phyloP scores from a whole-genome alignment of 2,797 vertebrate genomes.

The Oreonectes daqikongensis region DNA sequence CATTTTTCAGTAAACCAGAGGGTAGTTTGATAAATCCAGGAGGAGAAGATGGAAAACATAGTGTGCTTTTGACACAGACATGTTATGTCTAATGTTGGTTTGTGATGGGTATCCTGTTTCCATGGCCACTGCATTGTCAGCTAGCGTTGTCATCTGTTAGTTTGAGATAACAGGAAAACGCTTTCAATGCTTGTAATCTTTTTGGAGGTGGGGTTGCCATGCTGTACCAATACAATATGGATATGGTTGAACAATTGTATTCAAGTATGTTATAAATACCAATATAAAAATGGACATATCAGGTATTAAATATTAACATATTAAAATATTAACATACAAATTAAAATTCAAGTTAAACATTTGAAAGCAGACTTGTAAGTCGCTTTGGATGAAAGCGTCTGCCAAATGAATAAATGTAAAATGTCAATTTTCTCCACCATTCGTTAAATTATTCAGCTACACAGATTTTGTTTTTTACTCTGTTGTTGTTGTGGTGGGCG shows the following conservation, averaged over 20 bases:
- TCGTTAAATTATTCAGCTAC: no score
- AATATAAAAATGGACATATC: no score
- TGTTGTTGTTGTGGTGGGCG: no score
- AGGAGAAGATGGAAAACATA: not conserved
- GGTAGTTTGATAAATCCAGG: not conserved
- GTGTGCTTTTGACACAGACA: not conserved
- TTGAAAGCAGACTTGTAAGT: no score
- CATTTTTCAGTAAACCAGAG: constrained; percentile 10
- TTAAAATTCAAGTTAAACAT: not conserved
- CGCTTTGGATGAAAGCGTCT: no score
- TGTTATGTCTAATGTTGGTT: not conserved
- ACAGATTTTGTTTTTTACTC: not conserved
- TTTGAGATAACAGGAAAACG: not conserved
- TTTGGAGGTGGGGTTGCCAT: not conserved
- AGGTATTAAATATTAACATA: no score
- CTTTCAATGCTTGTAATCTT: not conserved
- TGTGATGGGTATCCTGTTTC: constrained; percentile 1
- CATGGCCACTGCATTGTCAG: constrained; percentile 1
- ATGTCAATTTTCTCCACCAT: no score
- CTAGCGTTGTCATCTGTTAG: not conserved
- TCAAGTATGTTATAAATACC: no score
- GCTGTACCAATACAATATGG: not conserved
- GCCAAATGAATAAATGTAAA: no score
- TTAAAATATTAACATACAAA: no score
- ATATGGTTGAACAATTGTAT: no score